phyloP scores from a whole-genome alignment of 2,113 vertebrate genomes.

The Rhinoptilus africanus region DNA sequence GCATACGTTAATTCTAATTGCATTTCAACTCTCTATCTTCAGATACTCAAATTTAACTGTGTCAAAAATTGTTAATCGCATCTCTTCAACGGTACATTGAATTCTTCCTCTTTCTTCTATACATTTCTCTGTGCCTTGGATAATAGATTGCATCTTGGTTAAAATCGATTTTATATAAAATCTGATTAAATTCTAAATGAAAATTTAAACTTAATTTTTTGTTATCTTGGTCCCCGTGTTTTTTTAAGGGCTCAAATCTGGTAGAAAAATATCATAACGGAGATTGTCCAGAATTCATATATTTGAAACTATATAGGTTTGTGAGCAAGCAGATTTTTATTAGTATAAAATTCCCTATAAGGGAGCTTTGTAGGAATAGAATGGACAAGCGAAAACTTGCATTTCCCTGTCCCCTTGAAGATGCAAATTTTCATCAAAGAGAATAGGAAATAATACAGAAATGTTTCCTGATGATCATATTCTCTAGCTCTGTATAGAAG shows the following conservation, averaged over 20 bases:
- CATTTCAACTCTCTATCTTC: neutral
- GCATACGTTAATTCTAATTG: neutral
- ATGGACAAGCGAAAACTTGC: neutral
- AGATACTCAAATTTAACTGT: neutral
- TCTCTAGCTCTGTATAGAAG: neutral
- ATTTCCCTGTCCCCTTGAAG: neutral
- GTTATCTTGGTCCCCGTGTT: neutral
- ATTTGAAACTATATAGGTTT: neutral
- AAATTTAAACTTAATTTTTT: neutral
- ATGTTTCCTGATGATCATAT: neutral
- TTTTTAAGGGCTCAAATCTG: neutral
- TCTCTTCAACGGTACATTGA: neutral
- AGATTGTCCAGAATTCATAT: neutral
- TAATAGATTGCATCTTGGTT: neutral
- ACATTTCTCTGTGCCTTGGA: neutral
- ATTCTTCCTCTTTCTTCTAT: neutral
- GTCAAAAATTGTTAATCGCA: neutral
- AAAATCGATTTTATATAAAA: neutral
- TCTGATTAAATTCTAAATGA: neutral
- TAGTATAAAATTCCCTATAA: neutral
- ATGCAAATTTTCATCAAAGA: neutral
- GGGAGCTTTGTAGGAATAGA: neutral
- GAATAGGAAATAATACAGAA: neutral
- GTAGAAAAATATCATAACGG: neutral
- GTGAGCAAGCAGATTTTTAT: neutral